A percentile compares a stretch with the other conserved stretches of the same genome.
These are phyloP conservation scores for Tenthredo amoena DNA, from an alignment of 2,888 invertebrate genomes.

Conservation along the genomic window DNA sequence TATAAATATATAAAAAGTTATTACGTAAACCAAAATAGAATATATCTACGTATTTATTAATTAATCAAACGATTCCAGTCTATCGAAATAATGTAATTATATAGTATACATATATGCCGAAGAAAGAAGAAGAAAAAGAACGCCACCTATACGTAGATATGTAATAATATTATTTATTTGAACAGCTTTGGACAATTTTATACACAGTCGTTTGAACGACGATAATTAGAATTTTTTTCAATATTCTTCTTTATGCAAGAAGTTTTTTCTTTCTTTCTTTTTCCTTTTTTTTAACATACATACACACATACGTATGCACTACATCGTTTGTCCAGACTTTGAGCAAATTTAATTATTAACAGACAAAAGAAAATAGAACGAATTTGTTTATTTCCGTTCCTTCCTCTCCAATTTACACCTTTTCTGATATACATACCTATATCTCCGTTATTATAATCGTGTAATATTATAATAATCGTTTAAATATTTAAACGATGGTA, in stretches of 20 bases:
- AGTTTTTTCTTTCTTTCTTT: not conserved
- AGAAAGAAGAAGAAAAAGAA: no score
- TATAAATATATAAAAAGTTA: not conserved
- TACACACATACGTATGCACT: not conserved
- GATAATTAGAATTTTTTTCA: not conserved
- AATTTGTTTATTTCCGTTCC: not conserved
- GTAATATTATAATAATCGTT: slow-evolving; percentile 19
- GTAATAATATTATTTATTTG: not conserved
- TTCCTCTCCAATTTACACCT: not conserved
- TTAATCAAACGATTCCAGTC: no score
- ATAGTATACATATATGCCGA: no score
- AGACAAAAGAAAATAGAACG: not conserved
- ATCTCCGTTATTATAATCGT: not conserved
- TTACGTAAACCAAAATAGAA: no score
- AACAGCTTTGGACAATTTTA: slow-evolving; percentile 1
- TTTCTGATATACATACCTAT: not conserved
- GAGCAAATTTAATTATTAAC: slow-evolving; percentile 17
- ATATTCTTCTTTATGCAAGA: not conserved
- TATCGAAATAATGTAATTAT: no score
- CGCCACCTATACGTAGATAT: not conserved
- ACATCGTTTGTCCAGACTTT: slow-evolving; percentile 11
- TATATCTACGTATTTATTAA: no score
- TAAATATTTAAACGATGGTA: slow-evolving; percentile 19
- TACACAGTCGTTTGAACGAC: not conserved
- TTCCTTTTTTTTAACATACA: not conserved